Conservation (phyloP, 2,113 vertebrate species). For the Todiramphus chloris region DNA sequence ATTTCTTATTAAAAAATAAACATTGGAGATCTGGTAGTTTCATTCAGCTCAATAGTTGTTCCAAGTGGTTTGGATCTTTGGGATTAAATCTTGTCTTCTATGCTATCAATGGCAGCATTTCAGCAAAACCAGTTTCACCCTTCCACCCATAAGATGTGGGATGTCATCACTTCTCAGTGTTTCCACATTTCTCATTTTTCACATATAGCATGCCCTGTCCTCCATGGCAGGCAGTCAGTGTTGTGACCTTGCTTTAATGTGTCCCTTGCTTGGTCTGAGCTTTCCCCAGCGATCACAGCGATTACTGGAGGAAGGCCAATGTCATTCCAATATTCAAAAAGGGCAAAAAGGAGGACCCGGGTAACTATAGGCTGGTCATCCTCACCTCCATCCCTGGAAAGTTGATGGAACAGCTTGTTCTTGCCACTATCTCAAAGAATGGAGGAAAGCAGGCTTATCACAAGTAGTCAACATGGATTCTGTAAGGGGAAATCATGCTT, state of each 20-base stretch:
- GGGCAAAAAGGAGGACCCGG: too few relatives aligned
- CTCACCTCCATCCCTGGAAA: too few relatives aligned
- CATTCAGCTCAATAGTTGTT: neutral
- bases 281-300: neutral
- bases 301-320: too few relatives aligned
- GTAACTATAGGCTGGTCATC: too few relatives aligned
- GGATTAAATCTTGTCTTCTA: neutral
- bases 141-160: neutral
- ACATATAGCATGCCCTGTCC: rapidly evolving
- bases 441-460: too few relatives aligned
- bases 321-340: too few relatives aligned
- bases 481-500: too few relatives aligned
- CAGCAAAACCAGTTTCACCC: neutral
- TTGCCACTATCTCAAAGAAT: too few relatives aligned
- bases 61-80: neutral
- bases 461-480: too few relatives aligned
- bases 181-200: neutral
- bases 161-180: neutral
- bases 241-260: neutral
- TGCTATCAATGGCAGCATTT: neutral
- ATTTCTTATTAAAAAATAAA: neutral
- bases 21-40: neutral
- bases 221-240: neutral
- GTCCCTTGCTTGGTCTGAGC: neutral
- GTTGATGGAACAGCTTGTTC: too few relatives aligned